Evolutionary conservation across 2,888 invertebrate genomes (phyloP).

Genomic region (Eupithecia abbreviata): DNA sequence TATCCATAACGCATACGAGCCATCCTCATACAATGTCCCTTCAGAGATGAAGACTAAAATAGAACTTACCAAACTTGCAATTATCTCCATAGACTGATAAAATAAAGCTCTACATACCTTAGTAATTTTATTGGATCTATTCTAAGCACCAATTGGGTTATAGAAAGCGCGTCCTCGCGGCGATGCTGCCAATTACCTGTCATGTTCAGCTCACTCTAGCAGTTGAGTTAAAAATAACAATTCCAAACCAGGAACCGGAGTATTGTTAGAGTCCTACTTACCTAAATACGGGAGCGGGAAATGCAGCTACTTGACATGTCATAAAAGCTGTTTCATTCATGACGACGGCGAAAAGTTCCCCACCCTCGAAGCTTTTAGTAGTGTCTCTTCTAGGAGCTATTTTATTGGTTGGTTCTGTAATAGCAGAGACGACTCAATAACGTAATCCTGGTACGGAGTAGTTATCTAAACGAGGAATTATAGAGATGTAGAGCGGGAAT

Average conservation of each 20-base stretch:
- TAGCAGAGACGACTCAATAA: slow-evolving; percentile 59
- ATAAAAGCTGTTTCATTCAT: slow-evolving; percentile 82
- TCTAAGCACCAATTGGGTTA: slow-evolving; percentile 7
- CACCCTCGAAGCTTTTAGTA: slow-evolving; percentile 84
- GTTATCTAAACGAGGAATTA: background rate
- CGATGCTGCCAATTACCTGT: slow-evolving; percentile 79
- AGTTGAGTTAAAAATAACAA: slow-evolving; percentile 85
- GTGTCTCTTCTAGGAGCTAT: slow-evolving; percentile 84
- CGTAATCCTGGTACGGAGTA: slow-evolving; percentile 29
- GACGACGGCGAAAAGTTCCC: slow-evolving; percentile 84
- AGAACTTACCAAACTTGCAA: background rate
- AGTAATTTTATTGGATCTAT: background rate
- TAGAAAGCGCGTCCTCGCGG: slow-evolving; percentile 7
- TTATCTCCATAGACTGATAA: background rate
- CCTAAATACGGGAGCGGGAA: slow-evolving; percentile 88
- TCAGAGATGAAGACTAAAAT: background rate
- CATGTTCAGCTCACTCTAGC: slow-evolving; percentile 86
- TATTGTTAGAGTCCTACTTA: slow-evolving; percentile 76
- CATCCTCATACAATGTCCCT: background rate
- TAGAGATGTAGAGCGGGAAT: background rate
- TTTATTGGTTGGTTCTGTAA: slow-evolving; percentile 88
- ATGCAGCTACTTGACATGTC: slow-evolving; percentile 88
- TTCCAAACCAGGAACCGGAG: slow-evolving; percentile 46
- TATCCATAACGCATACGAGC: background rate
- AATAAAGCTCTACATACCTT: background rate